Conservation (phyloP, 37 sponge, comb jelly and placozoan species). For the Beroe ovata region DNA sequence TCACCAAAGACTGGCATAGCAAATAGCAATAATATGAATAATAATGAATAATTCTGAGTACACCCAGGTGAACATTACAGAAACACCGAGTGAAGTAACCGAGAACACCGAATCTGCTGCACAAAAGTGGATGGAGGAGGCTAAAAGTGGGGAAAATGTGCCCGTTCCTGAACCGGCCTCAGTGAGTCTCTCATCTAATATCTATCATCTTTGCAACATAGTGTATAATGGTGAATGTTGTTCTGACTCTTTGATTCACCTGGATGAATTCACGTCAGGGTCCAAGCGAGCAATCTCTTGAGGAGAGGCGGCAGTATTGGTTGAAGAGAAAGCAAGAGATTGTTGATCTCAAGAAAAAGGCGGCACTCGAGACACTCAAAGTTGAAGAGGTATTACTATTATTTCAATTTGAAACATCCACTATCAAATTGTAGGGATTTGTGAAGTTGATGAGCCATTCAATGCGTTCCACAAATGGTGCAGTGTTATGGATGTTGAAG, state of each 20-base stretch:
- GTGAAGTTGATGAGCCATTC: no score
- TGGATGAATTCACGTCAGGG: no score
- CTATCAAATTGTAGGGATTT: no score
- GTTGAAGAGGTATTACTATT: conserved; percentile 12
- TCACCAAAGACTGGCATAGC: not conserved
- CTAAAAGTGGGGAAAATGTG: not conserved
- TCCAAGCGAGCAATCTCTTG: not conserved
- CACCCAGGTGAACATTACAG: not conserved
- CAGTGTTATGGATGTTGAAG: no score
- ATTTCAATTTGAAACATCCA: no score
- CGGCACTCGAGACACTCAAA: not conserved
- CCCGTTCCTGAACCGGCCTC: not conserved
- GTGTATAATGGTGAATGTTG: no score
- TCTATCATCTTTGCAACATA: no score
- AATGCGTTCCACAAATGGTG: no score
- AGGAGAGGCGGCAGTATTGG: conserved; percentile 11
- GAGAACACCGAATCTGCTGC: not conserved
- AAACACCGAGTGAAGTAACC: not conserved
- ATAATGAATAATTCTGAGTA: not conserved
- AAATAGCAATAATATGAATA: no score
- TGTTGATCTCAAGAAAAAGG: not conserved
- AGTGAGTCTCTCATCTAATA: not conserved
- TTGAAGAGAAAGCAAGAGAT: conserved; percentile 40
- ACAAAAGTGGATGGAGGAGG: conserved; percentile 55
- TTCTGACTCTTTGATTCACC: no score